Evolutionary conservation across 1,140 invertebrate genomes (phyloP), one percentile per base, ranked within the genome.

Genomic region (Thereuonema tuberculata): DNA sequence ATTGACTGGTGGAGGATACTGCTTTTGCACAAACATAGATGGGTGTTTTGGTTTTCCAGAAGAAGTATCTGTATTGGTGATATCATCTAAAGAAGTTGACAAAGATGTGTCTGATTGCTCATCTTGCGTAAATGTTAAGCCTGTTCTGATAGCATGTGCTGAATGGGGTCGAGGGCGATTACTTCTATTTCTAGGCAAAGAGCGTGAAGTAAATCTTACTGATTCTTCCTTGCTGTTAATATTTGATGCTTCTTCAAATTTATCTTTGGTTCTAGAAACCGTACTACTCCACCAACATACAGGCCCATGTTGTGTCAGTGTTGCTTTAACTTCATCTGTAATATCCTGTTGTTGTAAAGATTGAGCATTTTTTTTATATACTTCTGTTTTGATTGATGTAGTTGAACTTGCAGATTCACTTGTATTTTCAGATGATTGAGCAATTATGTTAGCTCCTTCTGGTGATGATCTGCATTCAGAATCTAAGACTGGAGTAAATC

Each of bases 1-100:
- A 66, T 26, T 63, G 1, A 43, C 46, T 58, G 24, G 29, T 14
- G 31, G 56, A 3, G 56, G 53, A 28, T 55, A 55, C 26, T 55
- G 3, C 21, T 55, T 55, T 25, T 55, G 53, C 14, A 27, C 27
- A 55, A 55, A 55, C 53, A 55, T 55, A 21, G 53, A 9, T 27
- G 24, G 14, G 14, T 21, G 15, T 24, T 52, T 52, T 12, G n/a
- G 9, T 12, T 9, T n/a, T 24, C 12, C 23, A 52, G 49, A 43
- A 43, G n/a, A 12, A 12, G 37, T n/a, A 43, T 9, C 37, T 12
- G 9, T 9, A 12, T n/a, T 9, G 9, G 37, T 9, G n/a, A 43
- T 43, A n/a, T 43, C 37, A 43, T 9, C 37, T n/a, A 43, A 12
- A n/a, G 37, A 43, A 43, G 9, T 43, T n/a, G n/a, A n/a, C n/a